phyloP scores from a whole-genome alignment of 2,797 vertebrate species.

The Sternotherus odoratus region DNA sequence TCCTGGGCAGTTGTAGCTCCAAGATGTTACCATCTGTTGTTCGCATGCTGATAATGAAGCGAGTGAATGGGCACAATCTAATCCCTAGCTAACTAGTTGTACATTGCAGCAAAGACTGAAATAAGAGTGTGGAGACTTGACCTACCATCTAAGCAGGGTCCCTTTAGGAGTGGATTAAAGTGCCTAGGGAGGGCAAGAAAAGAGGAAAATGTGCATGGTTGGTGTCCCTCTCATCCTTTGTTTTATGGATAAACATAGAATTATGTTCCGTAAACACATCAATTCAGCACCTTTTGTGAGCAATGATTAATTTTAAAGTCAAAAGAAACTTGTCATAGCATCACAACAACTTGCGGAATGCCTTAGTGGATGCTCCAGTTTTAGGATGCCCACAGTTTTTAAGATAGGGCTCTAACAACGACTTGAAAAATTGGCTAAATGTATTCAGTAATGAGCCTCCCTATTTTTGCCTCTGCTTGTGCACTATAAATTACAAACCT shows the following conservation, averaged over 20 bases:
- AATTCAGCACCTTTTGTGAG: neutral
- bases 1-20: neutral
- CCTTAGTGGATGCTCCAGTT: neutral
- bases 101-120: neutral
- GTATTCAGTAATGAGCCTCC: neutral
- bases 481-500: neutral
- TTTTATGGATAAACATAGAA: neutral
- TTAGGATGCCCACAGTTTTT: neutral
- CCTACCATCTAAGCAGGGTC: neutral
- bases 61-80: neutral
- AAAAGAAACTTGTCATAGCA: neutral
- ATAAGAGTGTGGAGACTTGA: neutral
- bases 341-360: neutral
- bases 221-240: neutral
- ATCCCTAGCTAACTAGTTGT: neutral
- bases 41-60: neutral
- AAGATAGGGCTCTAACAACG: neutral
- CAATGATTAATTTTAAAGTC: neutral
- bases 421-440: neutral
- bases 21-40: neutral
- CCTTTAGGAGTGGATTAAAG: too few species aligned
- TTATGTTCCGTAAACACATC: neutral
- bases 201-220: neutral
- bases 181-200: neutral
- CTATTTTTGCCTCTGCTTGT: neutral